Evolutionary conservation across 2,888 invertebrate genomes (phyloP), one percentile per base, ranked within the genome.

Genomic region (Thyatira batis): DNA sequence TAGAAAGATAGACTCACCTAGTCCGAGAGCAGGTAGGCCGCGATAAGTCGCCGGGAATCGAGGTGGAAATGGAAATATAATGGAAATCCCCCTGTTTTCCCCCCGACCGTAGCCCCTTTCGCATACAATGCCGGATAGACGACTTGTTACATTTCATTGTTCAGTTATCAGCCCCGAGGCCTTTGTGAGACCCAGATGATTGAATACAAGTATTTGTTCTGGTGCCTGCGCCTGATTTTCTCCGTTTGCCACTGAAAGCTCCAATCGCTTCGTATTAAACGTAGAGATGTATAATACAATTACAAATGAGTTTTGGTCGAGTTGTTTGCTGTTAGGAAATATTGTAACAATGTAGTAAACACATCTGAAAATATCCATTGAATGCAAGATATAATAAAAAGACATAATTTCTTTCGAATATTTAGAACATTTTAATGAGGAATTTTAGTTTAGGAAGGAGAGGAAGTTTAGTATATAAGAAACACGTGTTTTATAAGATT

Each of bases 61-160:
- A 91, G 90, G 90, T 92, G 92, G 91, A 90, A 92, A 92, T 92
- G 91, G 90, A 89, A 92, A 91, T 92, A 90, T 92, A 92, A 92
- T 92, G 91, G 89, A 87, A 88, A 82, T 78, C 80, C 81, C 72
- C 59, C 58, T 57, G 57, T 65, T 60, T 70, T 70, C 68, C 50
- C 49, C 58, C 59, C 58, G 62, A 62, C 68, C 60, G 53, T 60
- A 58, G 67, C 63, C 63, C 73, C 69, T 66, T 66, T 69, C 73
- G 74, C 83, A 78, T 81, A 91, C 92, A 92, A 92, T 92, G 89
- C 84, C 78, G 87, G 84, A 89, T 86, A 86, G 88, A 90, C 90
- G 91, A 90, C 91, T 92, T 89, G 91, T 91, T 91, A 91, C 92
- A 89, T 91, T 91, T 90, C 92, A 92, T 91, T 92, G 92, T 92